phyloP scores from a whole-genome alignment of 2,113 vertebrate species.

The Syrrhaptes paradoxus region DNA sequence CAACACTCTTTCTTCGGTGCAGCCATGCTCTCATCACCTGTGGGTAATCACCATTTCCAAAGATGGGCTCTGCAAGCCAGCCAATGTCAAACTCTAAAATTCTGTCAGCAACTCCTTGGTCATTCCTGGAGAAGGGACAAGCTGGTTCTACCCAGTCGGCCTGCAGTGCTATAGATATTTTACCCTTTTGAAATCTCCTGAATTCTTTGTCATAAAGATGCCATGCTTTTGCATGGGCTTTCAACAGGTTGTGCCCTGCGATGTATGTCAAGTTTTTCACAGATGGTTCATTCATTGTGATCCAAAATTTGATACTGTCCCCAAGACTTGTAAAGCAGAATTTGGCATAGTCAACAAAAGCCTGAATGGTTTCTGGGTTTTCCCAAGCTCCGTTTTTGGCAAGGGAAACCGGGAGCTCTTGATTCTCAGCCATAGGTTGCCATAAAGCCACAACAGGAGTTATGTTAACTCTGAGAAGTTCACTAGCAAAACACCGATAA shows the following conservation, averaged over 20 bases:
- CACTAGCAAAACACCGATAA: conserved; percentile 88
- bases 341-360: conserved; percentile 87
- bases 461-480: conserved; percentile 87
- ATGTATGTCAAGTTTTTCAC: conserved; percentile 84
- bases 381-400: conserved; percentile 86
- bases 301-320: conserved; percentile 88
- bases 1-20: conserved; percentile 77
- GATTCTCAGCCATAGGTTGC: conserved; percentile 81
- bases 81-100: conserved; percentile 89
- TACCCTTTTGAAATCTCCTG: conserved; percentile 83
- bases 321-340: conserved; percentile 90
- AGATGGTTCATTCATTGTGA: conserved; percentile 90
- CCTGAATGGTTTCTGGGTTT: conserved; percentile 79
- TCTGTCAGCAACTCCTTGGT: conserved; percentile 85
- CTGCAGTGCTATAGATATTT: conserved; percentile 89
- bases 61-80: conserved; percentile 94
- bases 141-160: conserved; percentile 95
- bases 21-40: conserved; percentile 89
- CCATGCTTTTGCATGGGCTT: conserved; percentile 90
- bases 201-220: conserved; percentile 86
- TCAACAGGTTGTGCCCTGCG: conserved; percentile 88
- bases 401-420: conserved; percentile 83
- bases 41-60: conserved; percentile 92
- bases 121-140: conserved; percentile 86
- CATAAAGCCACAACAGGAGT: conserved; percentile 92